Base-by-base conservation (phyloP, 2,888 invertebrate species). In the Cephus runcator region DNA sequence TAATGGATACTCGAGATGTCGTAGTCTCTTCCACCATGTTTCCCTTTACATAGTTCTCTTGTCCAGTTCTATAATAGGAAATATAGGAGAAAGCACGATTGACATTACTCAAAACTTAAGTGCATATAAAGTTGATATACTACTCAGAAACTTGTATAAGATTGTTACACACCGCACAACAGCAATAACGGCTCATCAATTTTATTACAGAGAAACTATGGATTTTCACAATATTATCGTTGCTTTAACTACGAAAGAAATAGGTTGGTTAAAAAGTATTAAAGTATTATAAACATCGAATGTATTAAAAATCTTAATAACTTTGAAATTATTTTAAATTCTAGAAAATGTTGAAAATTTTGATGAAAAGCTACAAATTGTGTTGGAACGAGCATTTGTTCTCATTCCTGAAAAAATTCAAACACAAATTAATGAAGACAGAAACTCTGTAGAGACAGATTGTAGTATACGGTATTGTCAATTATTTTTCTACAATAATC, bases 321-420 rank as follows among this genome's bases (percentile, higher is more conserved):
- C 6, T 34, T n/a, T 71, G 23, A 30, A 36, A 76, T 34, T 76
- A 23, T n/a, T 31, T 68, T 69, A n/a, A 31, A 81, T 88, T 88
- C 4, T 78, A 91, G 90, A 86, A 79, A 83, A 82, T 30, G 73
- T 74, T 34, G 81, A 81, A 34, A 85, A 85, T 81, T 86, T 90
- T 30, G 82, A 90, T 23, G 83, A 86, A 36, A 81, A 85, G 40
- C 82, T 90, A n/a, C 79, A 85, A 78, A 78, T 81, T 76, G 88
- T 89, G 80, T 79, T 91, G 35, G 75, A 82, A 31, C 80, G 83
- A 75, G 79, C 83, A n/a, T 77, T 80, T 82, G 89, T 93, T 69
- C 86, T 90, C 82, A 90, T 93, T 83, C 90, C 94, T 74, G 90
- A 93, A 87, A 84, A 89, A 80, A 84, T 92, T 88, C 85, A 91